Base-by-base conservation (phyloP, 2,797 vertebrate species). In the Poliocrania exsul region DNA sequence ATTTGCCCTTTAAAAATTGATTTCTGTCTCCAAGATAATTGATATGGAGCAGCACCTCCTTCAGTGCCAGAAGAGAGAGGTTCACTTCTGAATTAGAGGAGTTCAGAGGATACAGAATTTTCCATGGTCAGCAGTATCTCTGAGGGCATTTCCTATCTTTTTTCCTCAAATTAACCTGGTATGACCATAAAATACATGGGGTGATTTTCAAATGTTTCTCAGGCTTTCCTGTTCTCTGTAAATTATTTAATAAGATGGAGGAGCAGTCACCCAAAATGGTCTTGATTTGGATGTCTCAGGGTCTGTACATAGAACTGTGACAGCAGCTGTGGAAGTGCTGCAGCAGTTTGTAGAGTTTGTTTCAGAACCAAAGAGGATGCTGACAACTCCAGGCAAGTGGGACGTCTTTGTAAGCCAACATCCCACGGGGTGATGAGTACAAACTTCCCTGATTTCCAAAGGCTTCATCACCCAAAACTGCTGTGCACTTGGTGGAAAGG, bases 1-100 rank as follows among this genome's bases (percentile, higher is more conserved):
- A 40, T 57, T 75, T 92, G 78, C 77, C 73, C 88, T 88, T 95
- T 90, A 75, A 79, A 96, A 96, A 86, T 75, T 60, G 92, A 87
- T 95, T 60, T 69, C 50, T 86, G 15, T 67, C 56, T 69, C 33
- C 31, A 78, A 71, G 86, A 50, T 67, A 69, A 74, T n/a, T 57
- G 64, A 70, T 67, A 24, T 1, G 28, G 77, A 82, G 54, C 71
- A 71, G 53, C 53, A 14, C 82, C 71, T 79, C 40, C 50, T 71
- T 73, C 58, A 49, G 73, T 56, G 83, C 73, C 49, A 67, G 78
- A 60, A 50, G 53, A 81, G 47, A 62, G 47, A 62, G 38, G n/a
- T 67, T 86, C 66, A 19, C 49, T 84, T 88, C 72, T 75, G 71
- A 85, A 81, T 57, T 35, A 8, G 3, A 8, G 3, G 56, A 46